Conservation (phyloP, 2,113 vertebrate species). For the Thalassarche chlororhynchos region DNA sequence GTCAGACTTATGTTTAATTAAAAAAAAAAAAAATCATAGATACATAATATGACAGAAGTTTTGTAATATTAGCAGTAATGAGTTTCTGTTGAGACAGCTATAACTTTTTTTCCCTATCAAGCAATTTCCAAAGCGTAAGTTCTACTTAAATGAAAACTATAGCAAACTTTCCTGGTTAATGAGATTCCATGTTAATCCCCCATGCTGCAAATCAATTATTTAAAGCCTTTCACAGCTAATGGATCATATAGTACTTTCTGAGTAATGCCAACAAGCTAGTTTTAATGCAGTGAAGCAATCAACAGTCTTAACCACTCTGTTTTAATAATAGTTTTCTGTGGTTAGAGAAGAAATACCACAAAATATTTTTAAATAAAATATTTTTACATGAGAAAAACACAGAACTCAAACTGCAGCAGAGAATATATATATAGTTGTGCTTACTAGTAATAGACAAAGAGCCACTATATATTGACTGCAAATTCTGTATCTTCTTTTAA, state of each 20-base stretch:
- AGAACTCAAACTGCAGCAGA: neutral
- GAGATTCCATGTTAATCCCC: conserved; percentile 62
- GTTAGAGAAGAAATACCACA: neutral
- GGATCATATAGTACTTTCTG: conserved; percentile 64
- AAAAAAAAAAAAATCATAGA: neutral
- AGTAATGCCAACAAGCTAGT: conserved; percentile 62
- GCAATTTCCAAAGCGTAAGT: neutral
- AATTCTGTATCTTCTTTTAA: neutral
- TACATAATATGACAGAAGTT: neutral
- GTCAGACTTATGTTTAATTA: neutral
- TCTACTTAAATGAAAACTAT: conserved; percentile 61
- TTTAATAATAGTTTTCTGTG: conserved; percentile 1
- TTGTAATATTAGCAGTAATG: neutral
- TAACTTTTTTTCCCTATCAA: neutral
- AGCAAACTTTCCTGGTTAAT: conserved; percentile 60
- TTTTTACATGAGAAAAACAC: neutral
- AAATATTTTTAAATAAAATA: neutral
- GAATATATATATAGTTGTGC: neutral
- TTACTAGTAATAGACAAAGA: neutral
- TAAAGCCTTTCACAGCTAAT: conserved; percentile 69
- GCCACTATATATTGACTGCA: neutral
- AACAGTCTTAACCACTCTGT: neutral
- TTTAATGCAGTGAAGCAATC: conserved; percentile 50
- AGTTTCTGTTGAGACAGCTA: neutral
- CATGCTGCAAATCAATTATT: conserved; percentile 71